Evolutionary conservation across 2,797 vertebrate genomes (phyloP), one percentile per base, ranked within the genome.

Genomic region (Myotis daubentonii): DNA sequence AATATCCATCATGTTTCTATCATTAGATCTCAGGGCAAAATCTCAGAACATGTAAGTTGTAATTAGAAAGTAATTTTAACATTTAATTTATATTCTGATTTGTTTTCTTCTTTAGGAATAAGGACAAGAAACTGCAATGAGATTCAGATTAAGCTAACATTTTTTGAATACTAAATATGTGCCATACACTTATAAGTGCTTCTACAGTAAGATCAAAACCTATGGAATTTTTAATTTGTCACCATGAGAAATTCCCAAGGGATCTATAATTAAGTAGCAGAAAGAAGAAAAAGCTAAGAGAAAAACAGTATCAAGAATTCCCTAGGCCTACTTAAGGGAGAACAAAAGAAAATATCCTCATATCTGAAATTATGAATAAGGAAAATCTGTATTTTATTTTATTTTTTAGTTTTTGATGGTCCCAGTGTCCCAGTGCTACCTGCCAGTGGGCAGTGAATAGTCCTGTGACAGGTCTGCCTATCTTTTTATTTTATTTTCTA

Each of bases 41-140:
- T 92, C 25, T 92, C 78, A 94, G 33, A 53, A 94, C 51, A 91
- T 13, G 38, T 53, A 91, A 33, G 22, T 93, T 95, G 23, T 51
- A 78, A 87, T 89, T 91, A 92, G 87, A 78, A 93, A 92, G 22
- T 82, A 66, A 85, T 79, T 89, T 95, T 84, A 91, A 85, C 60
- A 89, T 93, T 94, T 90, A 92, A 91, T 72, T 74, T 82, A 93
- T 57, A 76, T 81, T 78, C n/a, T 74, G 78, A 60, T 91, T 96
- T 87, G 92, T 74, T 94, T 96, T 89, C 80, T 92, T 87, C 28
- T 83, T 78, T 75, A 72, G n/a, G 53, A 91, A 89, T 93, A 87
- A 87, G 38, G 92, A 94, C 15, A 60, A 90, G 41, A 90, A 94
- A 84, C 49, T 81, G 6, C 66, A 93, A 94, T 94, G 70, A 93